phyloP scores from a whole-genome alignment of 1,140 invertebrate species.

The Neotoxoptera formosana region DNA sequence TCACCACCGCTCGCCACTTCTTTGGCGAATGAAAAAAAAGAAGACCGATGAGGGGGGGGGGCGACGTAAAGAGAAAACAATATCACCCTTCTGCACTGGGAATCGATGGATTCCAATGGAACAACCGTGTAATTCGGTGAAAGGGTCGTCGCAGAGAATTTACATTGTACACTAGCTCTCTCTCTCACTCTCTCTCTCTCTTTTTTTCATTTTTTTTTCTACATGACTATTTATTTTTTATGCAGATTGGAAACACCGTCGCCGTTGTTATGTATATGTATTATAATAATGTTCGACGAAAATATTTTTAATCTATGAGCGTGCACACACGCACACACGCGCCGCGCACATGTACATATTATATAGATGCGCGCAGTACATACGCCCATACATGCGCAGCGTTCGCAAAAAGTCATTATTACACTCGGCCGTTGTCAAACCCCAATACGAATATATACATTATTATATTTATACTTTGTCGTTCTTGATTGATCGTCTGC shows the following conservation, averaged over 20 bases:
- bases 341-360: background rate
- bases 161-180: background rate
- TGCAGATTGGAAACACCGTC: conserved; percentile 2
- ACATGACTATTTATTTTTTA: background rate
- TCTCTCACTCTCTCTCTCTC: background rate
- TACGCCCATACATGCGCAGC: background rate
- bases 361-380: background rate
- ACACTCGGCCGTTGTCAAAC: background rate
- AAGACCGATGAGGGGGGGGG: too few species aligned
- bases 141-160: conserved; percentile 15
- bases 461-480: background rate
- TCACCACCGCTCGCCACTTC: background rate
- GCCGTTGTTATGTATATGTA: background rate
- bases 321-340: background rate
- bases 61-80: conserved; percentile 40
- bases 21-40: conserved; percentile 32
- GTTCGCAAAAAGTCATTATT: conserved; percentile 20
- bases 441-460: background rate
- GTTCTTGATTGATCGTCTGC: background rate
- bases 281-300: conserved; percentile 12
- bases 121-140: conserved; percentile 33
- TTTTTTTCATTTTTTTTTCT: background rate
- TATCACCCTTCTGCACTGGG: conserved; percentile 11
- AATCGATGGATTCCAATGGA: conserved; percentile 43
- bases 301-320: conserved; percentile 38